A percentile compares a stretch with the other conserved stretches of the same genome.
Conservation (phyloP, 64 coral and sea anemone species). For the Porites lutea region DNA sequence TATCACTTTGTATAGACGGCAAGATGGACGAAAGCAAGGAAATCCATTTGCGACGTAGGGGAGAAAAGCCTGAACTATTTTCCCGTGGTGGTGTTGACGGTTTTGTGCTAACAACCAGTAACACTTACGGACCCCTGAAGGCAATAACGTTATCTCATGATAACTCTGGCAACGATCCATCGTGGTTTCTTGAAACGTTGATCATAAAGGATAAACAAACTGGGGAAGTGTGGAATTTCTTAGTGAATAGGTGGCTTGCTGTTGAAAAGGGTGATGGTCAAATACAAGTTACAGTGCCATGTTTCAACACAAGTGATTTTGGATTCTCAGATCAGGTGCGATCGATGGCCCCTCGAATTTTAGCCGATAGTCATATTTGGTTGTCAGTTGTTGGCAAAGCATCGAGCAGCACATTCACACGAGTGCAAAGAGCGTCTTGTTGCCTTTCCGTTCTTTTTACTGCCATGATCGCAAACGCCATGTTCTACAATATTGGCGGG, state of each 20-base stretch:
- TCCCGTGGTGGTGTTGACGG: conserved; percentile 14
- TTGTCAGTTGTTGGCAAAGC: conserved; percentile 42
- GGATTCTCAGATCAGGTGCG: conserved; percentile 2
- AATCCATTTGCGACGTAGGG: conserved; percentile 2
- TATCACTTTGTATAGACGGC: conserved; percentile 14
- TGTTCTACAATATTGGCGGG: conserved; percentile 50
- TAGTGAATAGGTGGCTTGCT: conserved; percentile 35
- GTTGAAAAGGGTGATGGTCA: conserved; percentile 27
- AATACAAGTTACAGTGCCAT: background rate
- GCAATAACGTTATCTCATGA: conserved; percentile 27
- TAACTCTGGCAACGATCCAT: conserved; percentile 35
- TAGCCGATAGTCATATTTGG: conserved; percentile 41
- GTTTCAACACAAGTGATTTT: background rate
- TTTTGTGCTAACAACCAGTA: background rate
- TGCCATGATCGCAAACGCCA: conserved; percentile 61
- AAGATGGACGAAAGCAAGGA: background rate
- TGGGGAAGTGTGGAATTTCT: conserved; percentile 3
- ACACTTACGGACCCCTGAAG: background rate
- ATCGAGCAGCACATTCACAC: conserved; percentile 48
- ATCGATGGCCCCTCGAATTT: background rate
- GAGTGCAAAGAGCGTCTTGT: conserved; percentile 58
- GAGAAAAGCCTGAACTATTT: background rate
- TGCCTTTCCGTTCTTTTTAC: conserved; percentile 43
- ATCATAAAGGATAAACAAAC: conserved; percentile 34
- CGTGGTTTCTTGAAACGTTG: conserved; percentile 43